Percentiles rank a stretch among this genome's conserved stretches.
Conservation (phyloP, 2,888 invertebrate species). For the Drosophila vallismaia region DNA sequence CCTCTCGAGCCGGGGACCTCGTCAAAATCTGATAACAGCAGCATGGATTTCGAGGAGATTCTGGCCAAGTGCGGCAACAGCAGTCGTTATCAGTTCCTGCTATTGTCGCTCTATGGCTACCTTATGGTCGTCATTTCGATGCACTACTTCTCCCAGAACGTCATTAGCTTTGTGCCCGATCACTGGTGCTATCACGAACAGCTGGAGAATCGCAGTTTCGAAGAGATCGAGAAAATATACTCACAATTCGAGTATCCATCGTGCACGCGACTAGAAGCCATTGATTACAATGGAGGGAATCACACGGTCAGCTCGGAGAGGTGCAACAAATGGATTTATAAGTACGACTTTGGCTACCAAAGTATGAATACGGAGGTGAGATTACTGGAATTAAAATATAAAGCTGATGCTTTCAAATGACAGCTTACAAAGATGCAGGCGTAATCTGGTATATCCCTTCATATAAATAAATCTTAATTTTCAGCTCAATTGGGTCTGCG, state of each 20-base stretch:
- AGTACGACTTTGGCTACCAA: slow-evolving; percentile 85
- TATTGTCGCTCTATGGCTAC: slow-evolving; percentile 84
- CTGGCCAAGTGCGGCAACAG: slow-evolving; percentile 85
- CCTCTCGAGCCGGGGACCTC: background rate
- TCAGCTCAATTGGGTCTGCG: slow-evolving; percentile 86
- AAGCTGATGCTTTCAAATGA: background rate
- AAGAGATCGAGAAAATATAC: slow-evolving; percentile 74
- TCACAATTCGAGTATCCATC: slow-evolving; percentile 73
- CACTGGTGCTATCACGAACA: slow-evolving; percentile 82
- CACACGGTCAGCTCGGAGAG: slow-evolving; percentile 61
- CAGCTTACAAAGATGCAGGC: background rate
- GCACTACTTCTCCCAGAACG: slow-evolving; percentile 86
- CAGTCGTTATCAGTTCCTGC: slow-evolving; percentile 84
- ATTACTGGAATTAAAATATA: background rate
- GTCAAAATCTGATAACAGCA: slow-evolving; percentile 16
- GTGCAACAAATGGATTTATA: slow-evolving; percentile 86
- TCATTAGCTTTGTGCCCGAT: slow-evolving; percentile 85
- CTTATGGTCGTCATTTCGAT: slow-evolving; percentile 85
- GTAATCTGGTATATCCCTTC: background rate
- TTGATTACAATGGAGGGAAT: slow-evolving; percentile 53
- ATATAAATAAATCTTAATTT: background rate
- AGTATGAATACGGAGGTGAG: slow-evolving; percentile 87
- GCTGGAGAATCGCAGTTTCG: slow-evolving; percentile 68
- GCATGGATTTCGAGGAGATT: slow-evolving; percentile 84
- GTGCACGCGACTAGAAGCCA: slow-evolving; percentile 68